Conservation (phyloP, 2,797 vertebrate genomes). For the Carcharodon carcharias region DNA sequence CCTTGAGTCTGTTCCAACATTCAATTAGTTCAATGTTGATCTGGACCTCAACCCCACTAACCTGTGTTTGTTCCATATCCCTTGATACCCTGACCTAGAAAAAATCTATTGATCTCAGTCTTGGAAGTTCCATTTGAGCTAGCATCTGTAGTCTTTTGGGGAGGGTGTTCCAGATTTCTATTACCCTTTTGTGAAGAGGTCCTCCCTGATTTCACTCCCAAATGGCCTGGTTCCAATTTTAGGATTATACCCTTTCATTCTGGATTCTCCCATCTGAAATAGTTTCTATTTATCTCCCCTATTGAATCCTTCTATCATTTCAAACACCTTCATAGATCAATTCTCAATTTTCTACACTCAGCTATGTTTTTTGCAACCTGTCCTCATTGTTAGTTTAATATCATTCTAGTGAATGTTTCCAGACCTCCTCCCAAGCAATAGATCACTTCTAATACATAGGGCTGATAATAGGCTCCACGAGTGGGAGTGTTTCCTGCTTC, state of each 20-base stretch:
- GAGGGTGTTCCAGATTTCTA: background rate
- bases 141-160: background rate
- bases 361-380: background rate
- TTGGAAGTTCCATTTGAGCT: background rate
- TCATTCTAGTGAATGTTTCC: background rate
- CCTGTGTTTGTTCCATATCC: background rate
- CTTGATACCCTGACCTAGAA: background rate
- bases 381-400: background rate
- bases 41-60: background rate
- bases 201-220: background rate
- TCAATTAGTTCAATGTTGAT: background rate
- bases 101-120: background rate
- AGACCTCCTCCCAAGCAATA: too few species aligned
- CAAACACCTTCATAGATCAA: background rate
- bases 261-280: background rate
- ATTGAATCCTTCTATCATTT: background rate
- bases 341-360: background rate
- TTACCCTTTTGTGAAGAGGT: background rate
- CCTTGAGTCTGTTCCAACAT: background rate
- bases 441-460: too few species aligned
- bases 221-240: background rate
- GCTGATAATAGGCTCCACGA: too few species aligned
- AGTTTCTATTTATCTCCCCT: background rate
- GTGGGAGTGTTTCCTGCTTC: too few species aligned
- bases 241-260: background rate